Evolutionary conservation across 2,113 vertebrate genomes (phyloP).

Genomic region (Nycticorax nycticorax): DNA sequence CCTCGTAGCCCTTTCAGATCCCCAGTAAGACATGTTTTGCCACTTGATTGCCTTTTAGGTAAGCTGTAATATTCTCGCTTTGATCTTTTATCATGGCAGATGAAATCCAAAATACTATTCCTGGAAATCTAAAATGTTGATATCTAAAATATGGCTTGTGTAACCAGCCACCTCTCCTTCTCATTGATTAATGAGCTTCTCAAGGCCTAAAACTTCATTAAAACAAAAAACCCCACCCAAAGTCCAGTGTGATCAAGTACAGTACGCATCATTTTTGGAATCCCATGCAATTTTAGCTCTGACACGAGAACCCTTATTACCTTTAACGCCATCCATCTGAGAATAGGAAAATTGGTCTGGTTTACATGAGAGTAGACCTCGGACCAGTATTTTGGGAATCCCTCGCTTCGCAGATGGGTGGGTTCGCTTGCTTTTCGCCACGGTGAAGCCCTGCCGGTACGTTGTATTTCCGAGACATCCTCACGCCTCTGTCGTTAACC

Average conservation of each 20-base stretch:
- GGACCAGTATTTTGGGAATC: background rate
- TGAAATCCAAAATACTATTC: background rate
- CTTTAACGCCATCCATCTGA: background rate
- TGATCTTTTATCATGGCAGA: background rate
- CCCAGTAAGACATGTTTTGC: background rate
- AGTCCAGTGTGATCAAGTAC: too few species aligned
- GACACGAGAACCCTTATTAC: accelerated
- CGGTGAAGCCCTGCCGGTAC: background rate
- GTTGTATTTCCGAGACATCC: background rate
- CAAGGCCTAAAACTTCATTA: background rate
- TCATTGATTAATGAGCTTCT: background rate
- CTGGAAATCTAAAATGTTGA: background rate
- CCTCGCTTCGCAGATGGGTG: background rate
- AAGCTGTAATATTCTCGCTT: background rate
- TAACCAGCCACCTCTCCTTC: background rate
- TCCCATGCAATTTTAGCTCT: background rate
- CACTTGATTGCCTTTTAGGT: background rate
- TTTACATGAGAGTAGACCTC: background rate
- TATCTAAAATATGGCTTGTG: background rate
- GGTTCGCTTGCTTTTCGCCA: background rate
- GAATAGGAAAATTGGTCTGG: background rate
- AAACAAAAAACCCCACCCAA: background rate
- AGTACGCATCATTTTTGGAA: background rate
- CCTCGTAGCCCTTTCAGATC: background rate
- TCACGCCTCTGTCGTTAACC: background rate